phyloP scores from a whole-genome alignment of 2,888 invertebrate species.

The Pachliopta kotzebuea region DNA sequence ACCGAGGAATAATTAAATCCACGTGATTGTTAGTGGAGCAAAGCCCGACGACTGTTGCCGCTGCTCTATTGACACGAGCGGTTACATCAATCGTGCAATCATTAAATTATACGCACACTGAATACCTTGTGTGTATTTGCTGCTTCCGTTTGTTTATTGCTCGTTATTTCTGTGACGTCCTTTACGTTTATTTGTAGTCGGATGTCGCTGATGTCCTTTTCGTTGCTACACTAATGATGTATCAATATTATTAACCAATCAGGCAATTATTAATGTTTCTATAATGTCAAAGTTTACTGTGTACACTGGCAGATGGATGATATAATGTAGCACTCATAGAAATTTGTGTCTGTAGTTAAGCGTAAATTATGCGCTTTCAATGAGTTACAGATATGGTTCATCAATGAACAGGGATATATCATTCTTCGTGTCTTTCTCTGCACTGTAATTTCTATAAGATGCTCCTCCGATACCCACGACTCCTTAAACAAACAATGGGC shows the following conservation, averaged over 20 bases:
- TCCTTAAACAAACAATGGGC: slow-evolving; percentile 39
- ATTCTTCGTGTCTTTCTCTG: not conserved
- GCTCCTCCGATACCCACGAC: slow-evolving; percentile 31
- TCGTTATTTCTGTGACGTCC: slow-evolving; percentile 53
- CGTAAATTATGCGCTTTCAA: too few relatives aligned
- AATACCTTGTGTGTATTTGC: slow-evolving; percentile 46
- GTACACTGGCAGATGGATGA: not conserved
- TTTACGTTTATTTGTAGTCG: slow-evolving; percentile 44
- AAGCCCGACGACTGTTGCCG: slow-evolving; percentile 12
- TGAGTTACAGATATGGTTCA: too few relatives aligned
- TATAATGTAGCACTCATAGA: not conserved
- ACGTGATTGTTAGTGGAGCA: slow-evolving; percentile 41
- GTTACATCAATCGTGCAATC: slow-evolving; percentile 20
- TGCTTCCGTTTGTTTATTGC: slow-evolving; percentile 52
- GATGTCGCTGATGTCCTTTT: slow-evolving; percentile 48
- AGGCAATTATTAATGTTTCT: not conserved
- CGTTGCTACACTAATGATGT: slow-evolving; percentile 28
- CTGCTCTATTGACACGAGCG: slow-evolving; percentile 23
- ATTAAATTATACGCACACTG: slow-evolving; percentile 22
- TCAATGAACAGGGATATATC: too few relatives aligned
- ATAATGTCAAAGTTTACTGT: not conserved
- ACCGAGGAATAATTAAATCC: slow-evolving; percentile 45
- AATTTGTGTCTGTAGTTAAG: not conserved
- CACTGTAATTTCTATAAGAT: slow-evolving; percentile 29
- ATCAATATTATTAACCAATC: slow-evolving; percentile 28